Evolutionary conservation across 2,888 invertebrate genomes (phyloP), one percentile per base, ranked within the genome.

Genomic region (Oegoconia quadripuncta): DNA sequence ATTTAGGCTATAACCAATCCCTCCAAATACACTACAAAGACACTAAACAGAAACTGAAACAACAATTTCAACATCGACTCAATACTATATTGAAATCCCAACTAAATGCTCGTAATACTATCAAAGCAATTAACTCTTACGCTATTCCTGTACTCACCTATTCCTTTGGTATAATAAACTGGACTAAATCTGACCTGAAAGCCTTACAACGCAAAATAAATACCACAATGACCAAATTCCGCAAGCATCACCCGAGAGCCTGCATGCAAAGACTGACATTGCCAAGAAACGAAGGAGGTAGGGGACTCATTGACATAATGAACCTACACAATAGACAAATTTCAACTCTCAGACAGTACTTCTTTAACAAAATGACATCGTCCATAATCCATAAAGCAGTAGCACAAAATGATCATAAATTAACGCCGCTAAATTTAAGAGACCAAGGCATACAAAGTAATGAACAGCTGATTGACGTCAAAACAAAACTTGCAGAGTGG

Each of bases 61-160:
- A 16, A 3, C 16, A 32, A 40, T 35, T 35, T 16, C 35, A 27
- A 31, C 26, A 36, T 1, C 30, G 35, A 12, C 12, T 41, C 14
- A 27, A 27, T 1, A 27, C 6, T 12, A 36, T 40, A 32, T 8
- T 26, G 1, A 35, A 36, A 6, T 31, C 35, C 3, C 26, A 40
- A 32, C 22, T 40, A 13, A 18, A 22, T 11, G 31, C 32, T 8
- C 16, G 32, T 18, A 40, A 36, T 16, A 20, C 11, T 20, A 25
- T 25, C 12, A 37, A 37, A 37, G 41, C 25, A n/a, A 8, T 25
- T 4, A 38, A 46, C 30, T 44, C 44, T 1, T 46, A 27, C 15
- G 49, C 50, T 3, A 43, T 46, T 6, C 46, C 48, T 5, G 16
- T 53, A 5, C 38, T 48, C 0, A 48, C 46, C 2, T 49, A 48